These are phyloP conservation scores for Chanos chanos DNA, from an alignment of 2,797 vertebrate genomes.

Conservation along the genomic window DNA sequence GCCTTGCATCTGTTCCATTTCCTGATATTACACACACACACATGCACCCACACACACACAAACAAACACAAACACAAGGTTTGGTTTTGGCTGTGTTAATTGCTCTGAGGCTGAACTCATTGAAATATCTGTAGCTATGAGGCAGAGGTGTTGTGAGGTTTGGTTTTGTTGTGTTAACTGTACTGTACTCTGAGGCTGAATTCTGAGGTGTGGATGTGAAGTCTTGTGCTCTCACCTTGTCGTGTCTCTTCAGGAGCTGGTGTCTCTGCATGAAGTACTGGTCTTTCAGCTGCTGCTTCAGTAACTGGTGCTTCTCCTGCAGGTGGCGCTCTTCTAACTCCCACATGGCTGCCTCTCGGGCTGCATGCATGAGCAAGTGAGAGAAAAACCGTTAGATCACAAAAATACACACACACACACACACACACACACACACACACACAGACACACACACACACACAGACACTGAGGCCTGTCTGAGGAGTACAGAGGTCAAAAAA, in stretches of 20 bases:
- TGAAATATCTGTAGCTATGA: too few relatives aligned
- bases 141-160: too few relatives aligned
- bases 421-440: too few relatives aligned
- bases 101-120: neutral
- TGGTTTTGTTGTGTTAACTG: too few relatives aligned
- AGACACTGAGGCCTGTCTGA: too few relatives aligned
- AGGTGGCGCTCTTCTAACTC: constrained; percentile 95
- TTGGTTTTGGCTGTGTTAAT: too few relatives aligned
- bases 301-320: constrained; percentile 95
- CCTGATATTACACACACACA: constrained; percentile 65
- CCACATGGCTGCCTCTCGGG: constrained; percentile 96
- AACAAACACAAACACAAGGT: neutral
- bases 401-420: neutral
- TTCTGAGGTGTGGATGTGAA: neutral
- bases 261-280: constrained; percentile 99
- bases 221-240: constrained; percentile 73
- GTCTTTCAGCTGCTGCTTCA: constrained; percentile 97
- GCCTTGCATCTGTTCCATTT: constrained; percentile 98
- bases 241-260: constrained; percentile 94
- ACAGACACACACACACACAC: too few relatives aligned
- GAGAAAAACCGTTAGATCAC: neutral
- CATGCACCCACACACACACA: neutral
- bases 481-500: too few relatives aligned
- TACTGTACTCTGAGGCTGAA: neutral
- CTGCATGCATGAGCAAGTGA: constrained; percentile 55